Conservation (phyloP, 2,797 vertebrate species). For the Eulemur mongoz region DNA sequence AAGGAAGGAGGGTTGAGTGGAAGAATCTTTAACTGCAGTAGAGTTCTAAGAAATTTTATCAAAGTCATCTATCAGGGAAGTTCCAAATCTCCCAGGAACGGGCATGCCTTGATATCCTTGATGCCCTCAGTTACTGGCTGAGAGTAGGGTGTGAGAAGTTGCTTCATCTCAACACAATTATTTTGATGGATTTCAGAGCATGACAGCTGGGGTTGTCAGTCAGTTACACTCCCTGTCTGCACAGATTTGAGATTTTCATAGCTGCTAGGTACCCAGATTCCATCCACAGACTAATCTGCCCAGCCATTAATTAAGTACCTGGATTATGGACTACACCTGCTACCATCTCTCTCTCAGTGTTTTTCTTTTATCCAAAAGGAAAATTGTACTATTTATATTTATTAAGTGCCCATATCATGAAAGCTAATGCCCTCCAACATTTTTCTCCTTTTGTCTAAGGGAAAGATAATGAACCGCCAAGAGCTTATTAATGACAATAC, state of each 20-base stretch:
- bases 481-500: conserved; percentile 84
- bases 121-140: neutral
- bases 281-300: neutral
- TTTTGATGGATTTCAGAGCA: neutral
- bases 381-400: neutral
- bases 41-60: neutral
- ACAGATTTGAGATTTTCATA: neutral
- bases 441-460: conserved; percentile 76
- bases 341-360: neutral
- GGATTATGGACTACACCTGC: neutral
- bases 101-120: neutral
- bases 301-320: neutral
- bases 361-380: neutral
- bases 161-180: neutral
- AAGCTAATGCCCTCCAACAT: neutral
- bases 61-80: neutral
- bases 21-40: neutral
- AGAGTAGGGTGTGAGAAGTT: neutral
- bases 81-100: neutral
- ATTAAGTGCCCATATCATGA: neutral
- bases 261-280: neutral
- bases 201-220: neutral
- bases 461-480: conserved; percentile 87
- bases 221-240: neutral
- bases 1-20: neutral